Conservation (phyloP, 2,113 vertebrate genomes). For the Azemiops feae region DNA sequence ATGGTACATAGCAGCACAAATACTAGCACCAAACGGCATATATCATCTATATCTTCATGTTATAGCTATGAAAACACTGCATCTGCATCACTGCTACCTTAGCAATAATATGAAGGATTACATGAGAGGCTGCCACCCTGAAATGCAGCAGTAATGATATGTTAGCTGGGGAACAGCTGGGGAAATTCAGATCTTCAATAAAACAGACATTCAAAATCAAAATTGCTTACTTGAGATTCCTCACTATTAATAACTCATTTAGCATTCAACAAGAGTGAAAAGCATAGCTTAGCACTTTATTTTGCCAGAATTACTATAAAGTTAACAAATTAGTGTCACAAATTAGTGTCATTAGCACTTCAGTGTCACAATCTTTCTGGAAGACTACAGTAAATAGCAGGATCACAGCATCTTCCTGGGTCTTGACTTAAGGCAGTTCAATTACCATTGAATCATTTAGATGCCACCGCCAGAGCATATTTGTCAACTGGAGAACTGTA, state of each 20-base stretch:
- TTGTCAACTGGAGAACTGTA: neutral
- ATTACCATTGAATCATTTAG: neutral
- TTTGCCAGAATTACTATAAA: neutral
- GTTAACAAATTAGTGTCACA: constrained; percentile 1
- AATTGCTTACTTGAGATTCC: neutral
- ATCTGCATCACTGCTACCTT: neutral
- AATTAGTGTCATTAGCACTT: neutral
- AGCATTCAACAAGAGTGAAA: neutral
- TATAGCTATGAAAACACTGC: neutral
- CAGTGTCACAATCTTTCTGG: neutral
- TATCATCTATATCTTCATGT: neutral
- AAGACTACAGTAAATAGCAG: neutral
- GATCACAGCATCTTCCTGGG: neutral
- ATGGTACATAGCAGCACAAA: neutral
- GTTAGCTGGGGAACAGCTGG: neutral
- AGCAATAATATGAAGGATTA: neutral
- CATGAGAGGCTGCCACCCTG: neutral
- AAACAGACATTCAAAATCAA: neutral
- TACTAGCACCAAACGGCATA: neutral
- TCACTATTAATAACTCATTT: neutral
- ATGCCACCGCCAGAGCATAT: neutral
- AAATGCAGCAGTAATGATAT: neutral
- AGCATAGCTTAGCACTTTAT: neutral
- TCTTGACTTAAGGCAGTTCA: neutral
- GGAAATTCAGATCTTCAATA: neutral